Base-by-base conservation (phyloP, 2,113 vertebrate species). In the Astatoreochromis straeleni region DNA sequence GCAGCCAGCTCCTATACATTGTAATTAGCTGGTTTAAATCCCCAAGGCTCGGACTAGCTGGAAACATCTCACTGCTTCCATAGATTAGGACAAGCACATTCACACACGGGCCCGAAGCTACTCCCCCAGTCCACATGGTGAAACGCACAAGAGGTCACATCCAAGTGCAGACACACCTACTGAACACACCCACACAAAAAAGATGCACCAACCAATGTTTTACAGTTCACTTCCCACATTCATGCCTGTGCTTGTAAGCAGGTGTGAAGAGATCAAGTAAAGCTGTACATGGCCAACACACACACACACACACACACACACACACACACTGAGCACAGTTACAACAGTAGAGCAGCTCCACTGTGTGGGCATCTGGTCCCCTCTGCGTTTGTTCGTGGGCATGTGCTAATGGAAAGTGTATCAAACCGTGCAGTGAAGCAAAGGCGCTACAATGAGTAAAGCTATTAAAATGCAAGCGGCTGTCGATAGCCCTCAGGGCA, bases 1-100 rank as follows among this genome's bases (percentile, higher is more conserved):
- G 94, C 92, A 93, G 83, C 92, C 88, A 92, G 90, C 33, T 89
- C 87, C 95, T 90, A 92, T 94, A 95, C 86, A 91, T 94, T 91
- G 87, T 94, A 95, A 96, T 96, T 95, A 96, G 91, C 87, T 83
- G 45, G 55, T 73, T 55, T 54, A 83, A 92, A 94, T 94, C 91
- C 85, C 92, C 4, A 2, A 79, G 89, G 92, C 81, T 81, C 2
- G 3, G 58, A 68, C 42, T 70, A 75, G 87, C 86, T 80, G 38
- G 92, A 86, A 88, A 68, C 87, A 90, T 65, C 51, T 60, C 86
- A 19, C 55, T 86, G 93, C 91, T 83, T 91, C 85, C 81, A 87
- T 53, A 80, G 79, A 95, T 90, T 80, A 89, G 81, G 49, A 53
- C 79, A 53, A 81, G 55, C 45, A n/a, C 85, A 47, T 86, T 82